Base-by-base conservation (phyloP, 1,140 invertebrate species). In the Bombus breviceps region DNA sequence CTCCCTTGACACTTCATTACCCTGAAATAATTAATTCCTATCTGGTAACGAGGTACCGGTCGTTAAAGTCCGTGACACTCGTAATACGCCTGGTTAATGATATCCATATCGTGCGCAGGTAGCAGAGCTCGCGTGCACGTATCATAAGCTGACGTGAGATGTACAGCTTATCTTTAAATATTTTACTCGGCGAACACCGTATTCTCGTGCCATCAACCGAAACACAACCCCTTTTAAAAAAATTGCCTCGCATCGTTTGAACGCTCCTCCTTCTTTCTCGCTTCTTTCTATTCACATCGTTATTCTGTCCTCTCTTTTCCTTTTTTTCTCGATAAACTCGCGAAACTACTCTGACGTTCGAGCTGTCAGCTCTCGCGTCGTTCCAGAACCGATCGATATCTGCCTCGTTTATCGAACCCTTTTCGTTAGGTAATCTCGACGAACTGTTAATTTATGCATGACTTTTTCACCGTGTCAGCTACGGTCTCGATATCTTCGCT, bases 1-100 rank as follows among this genome's bases (percentile, higher is more conserved):
- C 62, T 88, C 83, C 81, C 74, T 87, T 90, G 89, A 90, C 89
- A 90, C 89, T 90, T 90, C 88, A 90, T 90, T 90, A 90, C 83
- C 79, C 43, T 41, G 86, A 90, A 90, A 90, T 90, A 90, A 90
- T 90, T 90, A 90, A 90, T 90, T 90, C 47, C 89, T 88, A 90
- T 90, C 88, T 82, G 83, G 88, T 81, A 87, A 84, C 88, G 88
- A 90, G 88, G 69, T 89, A 64, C 79, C 83, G 80, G 86, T 84
- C 86, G 86, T 90, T 90, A 90, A 90, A 90, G 88, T 90, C 83
- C 86, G 76, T 90, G 89, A 90, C 89, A 90, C 66, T 88, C 83
- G 89, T 90, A 90, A 90, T 90, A 88, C 79, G 75, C 47, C 81
- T 53, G 72, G 88, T 90, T 90, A 90, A 90, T 88, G 88, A 88